Evolutionary conservation across 1,140 invertebrate genomes (phyloP).

Genomic region (Uloborus diversus): DNA sequence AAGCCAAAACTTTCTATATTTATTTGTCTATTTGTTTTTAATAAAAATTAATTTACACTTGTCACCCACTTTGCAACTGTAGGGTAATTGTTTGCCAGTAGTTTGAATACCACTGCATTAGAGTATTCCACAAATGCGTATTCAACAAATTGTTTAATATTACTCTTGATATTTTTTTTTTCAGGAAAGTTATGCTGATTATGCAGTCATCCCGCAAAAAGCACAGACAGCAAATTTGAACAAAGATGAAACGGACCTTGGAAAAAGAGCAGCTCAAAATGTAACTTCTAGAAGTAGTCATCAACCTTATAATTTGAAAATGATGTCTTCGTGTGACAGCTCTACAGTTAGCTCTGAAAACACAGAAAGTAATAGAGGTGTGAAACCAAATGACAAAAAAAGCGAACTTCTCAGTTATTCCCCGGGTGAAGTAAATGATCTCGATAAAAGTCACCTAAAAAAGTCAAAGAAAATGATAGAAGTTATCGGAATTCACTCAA

Average conservation of each 20-base stretch:
- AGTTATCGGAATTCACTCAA: neutral
- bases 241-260: neutral
- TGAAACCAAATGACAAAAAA: neutral
- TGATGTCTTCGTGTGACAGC: slow-evolving; percentile 8
- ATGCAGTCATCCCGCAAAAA: slow-evolving; percentile 28
- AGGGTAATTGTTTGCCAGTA: too few species aligned
- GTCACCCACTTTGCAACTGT: too few species aligned
- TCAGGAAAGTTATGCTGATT: slow-evolving; percentile 32
- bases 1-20: too few species aligned
- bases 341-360: too few species aligned
- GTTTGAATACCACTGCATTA: too few species aligned
- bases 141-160: too few species aligned
- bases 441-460: neutral
- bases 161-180: too few species aligned
- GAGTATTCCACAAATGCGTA: too few species aligned
- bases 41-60: too few species aligned
- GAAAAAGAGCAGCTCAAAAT: neutral
- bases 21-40: too few species aligned
- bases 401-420: too few species aligned
- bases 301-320: neutral
- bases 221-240: neutral
- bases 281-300: neutral
- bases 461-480: neutral
- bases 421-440: neutral
- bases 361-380: too few species aligned